Evolutionary conservation across 2,113 vertebrate species (phyloP).

Genomic region (Osmerus eperlanus): DNA sequence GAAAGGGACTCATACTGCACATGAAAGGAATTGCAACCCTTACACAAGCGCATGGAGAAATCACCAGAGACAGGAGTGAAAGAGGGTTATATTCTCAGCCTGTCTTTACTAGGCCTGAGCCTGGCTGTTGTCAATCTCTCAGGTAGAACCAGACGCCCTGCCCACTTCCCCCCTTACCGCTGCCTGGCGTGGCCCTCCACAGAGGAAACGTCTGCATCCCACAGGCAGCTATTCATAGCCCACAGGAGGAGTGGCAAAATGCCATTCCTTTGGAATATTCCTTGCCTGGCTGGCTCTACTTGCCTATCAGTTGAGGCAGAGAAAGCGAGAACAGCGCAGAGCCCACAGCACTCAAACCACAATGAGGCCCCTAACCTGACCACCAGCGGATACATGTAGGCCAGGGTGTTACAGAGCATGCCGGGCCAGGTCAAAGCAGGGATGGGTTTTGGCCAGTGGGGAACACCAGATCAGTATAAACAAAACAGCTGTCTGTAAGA

Average conservation of each 20-base stretch:
- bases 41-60: constrained; percentile 62
- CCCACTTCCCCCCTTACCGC: constrained; percentile 35
- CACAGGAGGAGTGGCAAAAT: constrained; percentile 39
- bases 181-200: constrained; percentile 42
- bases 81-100: constrained; percentile 54
- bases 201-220: constrained; percentile 64
- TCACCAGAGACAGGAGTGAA: constrained; percentile 67
- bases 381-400: constrained; percentile 22
- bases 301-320: constrained; percentile 33
- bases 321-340: constrained; percentile 6
- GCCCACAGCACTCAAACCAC: constrained; percentile 7
- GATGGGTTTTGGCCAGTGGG: constrained; percentile 14
- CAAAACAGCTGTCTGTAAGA: constrained; percentile 57
- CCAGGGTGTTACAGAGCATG: not conserved
- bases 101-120: constrained; percentile 33
- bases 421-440: constrained; percentile 2
- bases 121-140: constrained; percentile 48
- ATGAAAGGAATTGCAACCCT: constrained; percentile 43
- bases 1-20: constrained; percentile 39
- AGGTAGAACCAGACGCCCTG: constrained; percentile 63
- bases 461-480: constrained; percentile 26
- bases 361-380: not conserved
- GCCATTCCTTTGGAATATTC: constrained; percentile 36
- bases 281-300: constrained; percentile 51
- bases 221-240: constrained; percentile 60